Evolutionary conservation across 2,888 invertebrate genomes (phyloP), one percentile per base, ranked within the genome.

Genomic region (Acrobasis repandana): DNA sequence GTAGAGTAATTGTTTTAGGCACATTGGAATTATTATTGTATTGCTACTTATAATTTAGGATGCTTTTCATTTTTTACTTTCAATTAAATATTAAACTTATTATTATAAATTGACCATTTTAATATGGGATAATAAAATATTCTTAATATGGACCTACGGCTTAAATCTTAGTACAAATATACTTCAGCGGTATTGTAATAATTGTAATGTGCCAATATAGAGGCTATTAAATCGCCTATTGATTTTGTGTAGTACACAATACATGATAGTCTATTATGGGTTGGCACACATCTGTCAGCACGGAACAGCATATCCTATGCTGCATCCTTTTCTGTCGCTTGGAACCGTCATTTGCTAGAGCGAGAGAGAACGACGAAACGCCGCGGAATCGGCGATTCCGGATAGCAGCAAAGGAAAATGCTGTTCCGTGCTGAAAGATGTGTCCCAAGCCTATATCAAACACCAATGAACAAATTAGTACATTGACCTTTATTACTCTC

Each of bases 151-250:
- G 36, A 58, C 14, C 34, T 38, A 50, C 50, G 77, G 80, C 78
- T 74, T 81, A 78, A 82, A 76, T 66, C 71, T 64, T 68, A 84
- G 82, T 83, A 83, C 80, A 83, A 84, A 63, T 67, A 60, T 70
- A 69, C 64, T 69, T 72, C 66, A 61, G 66, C 18, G 43, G 20
- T 51, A 34, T 47, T 65, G 69, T 73, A 73, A 70, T 76, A 75
- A 75, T 75, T 72, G 65, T 70, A 80, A 76, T 76, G 68, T 72
- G 68, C 69, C 67, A 62, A 61, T 65, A 61, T 70, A 73, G 67
- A 61, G 67, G 63, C 69, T 66, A 70, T 74, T 72, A 70, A 51
- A 51, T 50, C 36, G 9, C 52, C 62, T 67, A 49, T 57, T 56
- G 15, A 54, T 56, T 65, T 62, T 61, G n/a, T 33, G 28, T 14